Evolutionary conservation across 2,888 invertebrate genomes (phyloP), one percentile per base, ranked within the genome.

Genomic region (Amphiduros pacificus): DNA sequence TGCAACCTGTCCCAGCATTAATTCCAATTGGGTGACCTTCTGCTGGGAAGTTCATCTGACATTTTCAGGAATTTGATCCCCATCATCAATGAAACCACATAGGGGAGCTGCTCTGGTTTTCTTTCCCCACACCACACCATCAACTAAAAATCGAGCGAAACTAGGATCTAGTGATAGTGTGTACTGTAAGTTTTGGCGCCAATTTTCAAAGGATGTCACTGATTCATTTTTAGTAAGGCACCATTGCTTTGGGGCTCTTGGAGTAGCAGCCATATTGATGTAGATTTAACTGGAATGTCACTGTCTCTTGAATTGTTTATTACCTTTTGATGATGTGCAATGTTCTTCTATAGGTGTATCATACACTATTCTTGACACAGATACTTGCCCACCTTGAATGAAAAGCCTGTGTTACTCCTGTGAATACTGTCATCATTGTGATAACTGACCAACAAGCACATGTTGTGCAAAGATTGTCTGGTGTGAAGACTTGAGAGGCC

Each of bases 231-330:
- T 70, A 2, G 66, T 57, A 17, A 70, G 48, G 4, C 55, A 57
- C 70, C 68, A 71, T 31, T 71, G 68, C 55, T 66, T 70, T 14
- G 67, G 69, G 0, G 69, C 61, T 14, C 64, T 5, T 20, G n/a
- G 5, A 20, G 44, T 22, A 11, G 44, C 44, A n/a, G n/a, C n/a
- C n/a, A n/a, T n/a, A n/a, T n/a, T n/a, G n/a, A n/a, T n/a, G n/a
- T n/a, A n/a, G n/a, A n/a, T n/a, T n/a, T n/a, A n/a, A n/a, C n/a
- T n/a, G n/a, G n/a, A n/a, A n/a, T n/a, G n/a, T n/a, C n/a, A n/a
- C n/a, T n/a, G n/a, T n/a, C n/a, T n/a, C n/a, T n/a, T n/a, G n/a
- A n/a, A n/a, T n/a, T n/a, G n/a, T n/a, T n/a, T n/a, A n/a, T n/a
- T n/a, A n/a, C n/a, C n/a, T n/a, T n/a, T n/a, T n/a, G n/a, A n/a